Base-by-base conservation (phyloP, 64 coral and sea anemone genomes). In the Trachythela sp. region DNA sequence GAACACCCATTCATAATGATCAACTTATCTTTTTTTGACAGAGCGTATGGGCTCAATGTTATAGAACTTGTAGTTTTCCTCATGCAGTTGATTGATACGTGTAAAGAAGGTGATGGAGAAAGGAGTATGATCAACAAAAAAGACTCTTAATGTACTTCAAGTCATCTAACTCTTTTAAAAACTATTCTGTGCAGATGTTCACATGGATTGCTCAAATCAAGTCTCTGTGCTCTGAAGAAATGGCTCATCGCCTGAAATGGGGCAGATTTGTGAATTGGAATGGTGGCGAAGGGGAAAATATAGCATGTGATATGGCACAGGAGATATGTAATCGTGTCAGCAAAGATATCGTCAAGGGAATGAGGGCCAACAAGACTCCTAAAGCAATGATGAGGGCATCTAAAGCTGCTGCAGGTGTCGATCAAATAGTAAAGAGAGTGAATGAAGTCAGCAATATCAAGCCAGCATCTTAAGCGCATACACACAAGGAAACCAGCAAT, bases 341-440 rank as follows among this genome's bases (percentile, higher is more conserved):
- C 36, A 92, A 88, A 60, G 67, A 88, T 13, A 76, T 88, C 18
- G 40, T 88, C 9, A 92, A 88, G 48, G 86, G 86, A 17, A 92
- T 92, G 91, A 77, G 91, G 54, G 86, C 91, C 10, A 87, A 92
- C 10, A 88, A 92, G 36, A n/a, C n/a, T n/a, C n/a, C n/a, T n/a
- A n/a, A n/a, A n/a, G n/a, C n/a, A n/a, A n/a, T n/a, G n/a, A n/a
- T 52, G 49, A 52, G 49, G 49, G 49, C 0, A 52, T 52, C 49
- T 52, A 52, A 1, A 52, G 49, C 49, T 15, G 49, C 49, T 52
- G 49, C 49, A 52, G 49, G 0, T 15, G 49, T 52, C 13, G 13
- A 52, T 20, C 49, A 52, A 52, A 1, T 52, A 52, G 49, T 52
- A 20, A 52, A 52, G 49, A 52, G 49, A 52, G 49, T 52, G 22